phyloP scores from a whole-genome alignment of 2,113 vertebrate genomes.

The Triplophysa siluroides region DNA sequence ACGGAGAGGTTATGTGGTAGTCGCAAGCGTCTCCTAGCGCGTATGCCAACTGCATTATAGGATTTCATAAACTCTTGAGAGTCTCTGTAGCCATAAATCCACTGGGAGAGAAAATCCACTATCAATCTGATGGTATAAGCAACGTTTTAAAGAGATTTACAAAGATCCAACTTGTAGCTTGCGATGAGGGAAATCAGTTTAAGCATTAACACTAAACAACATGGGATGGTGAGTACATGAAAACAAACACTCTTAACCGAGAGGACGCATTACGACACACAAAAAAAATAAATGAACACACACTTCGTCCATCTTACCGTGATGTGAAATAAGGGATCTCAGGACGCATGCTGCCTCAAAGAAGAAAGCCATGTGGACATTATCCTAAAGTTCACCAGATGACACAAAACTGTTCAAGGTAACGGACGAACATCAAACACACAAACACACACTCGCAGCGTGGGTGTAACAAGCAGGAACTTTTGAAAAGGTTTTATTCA shows the following conservation, averaged over 20 bases:
- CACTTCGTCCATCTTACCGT: constrained; percentile 54
- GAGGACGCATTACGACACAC: not conserved
- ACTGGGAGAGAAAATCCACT: not conserved
- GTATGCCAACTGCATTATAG: not conserved
- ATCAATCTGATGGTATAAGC: not conserved
- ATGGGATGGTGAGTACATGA: not conserved
- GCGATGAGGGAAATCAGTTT: not conserved
- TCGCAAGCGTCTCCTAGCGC: not conserved
- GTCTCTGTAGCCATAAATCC: not conserved
- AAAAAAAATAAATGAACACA: constrained; percentile 8
- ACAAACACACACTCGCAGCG: constrained; percentile 12
- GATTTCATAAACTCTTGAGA: not conserved
- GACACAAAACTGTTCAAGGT: not conserved
- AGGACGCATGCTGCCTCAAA: constrained; percentile 64
- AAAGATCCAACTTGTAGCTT: not conserved
- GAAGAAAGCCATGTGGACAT: constrained; percentile 66
- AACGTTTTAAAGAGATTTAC: constrained; percentile 28
- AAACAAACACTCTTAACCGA: not conserved
- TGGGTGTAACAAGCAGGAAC: not conserved
- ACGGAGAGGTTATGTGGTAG: not conserved
- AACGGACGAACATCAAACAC: constrained; percentile 2
- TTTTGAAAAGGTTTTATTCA: constrained; percentile 30
- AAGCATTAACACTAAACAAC: constrained; percentile 9
- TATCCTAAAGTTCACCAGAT: not conserved
- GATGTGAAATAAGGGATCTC: constrained; percentile 58